phyloP scores from a whole-genome alignment of 2,113 vertebrate species.

The Picathartes gymnocephalus region DNA sequence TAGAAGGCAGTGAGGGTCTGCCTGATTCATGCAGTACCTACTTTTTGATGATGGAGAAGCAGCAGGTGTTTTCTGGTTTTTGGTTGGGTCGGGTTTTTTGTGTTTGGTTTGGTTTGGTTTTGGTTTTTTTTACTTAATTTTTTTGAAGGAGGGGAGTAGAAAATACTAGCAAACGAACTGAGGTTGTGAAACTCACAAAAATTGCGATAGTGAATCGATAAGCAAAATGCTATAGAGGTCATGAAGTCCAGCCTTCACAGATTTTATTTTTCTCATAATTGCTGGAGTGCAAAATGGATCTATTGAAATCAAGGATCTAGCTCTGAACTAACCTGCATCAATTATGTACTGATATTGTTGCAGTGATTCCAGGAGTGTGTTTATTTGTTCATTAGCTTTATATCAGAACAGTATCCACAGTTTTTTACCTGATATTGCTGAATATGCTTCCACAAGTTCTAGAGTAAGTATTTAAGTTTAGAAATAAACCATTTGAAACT shows the following conservation, averaged over 20 bases:
- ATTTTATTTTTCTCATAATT: not conserved
- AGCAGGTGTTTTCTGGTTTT: not conserved
- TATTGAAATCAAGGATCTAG: not conserved
- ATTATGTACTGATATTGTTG: not conserved
- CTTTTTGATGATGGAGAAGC: not conserved
- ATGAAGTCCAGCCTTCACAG: not conserved
- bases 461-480: not conserved
- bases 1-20: not conserved
- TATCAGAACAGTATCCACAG: not conserved
- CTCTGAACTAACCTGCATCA: not conserved
- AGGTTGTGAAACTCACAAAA: not conserved
- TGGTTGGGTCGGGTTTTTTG: too few species aligned
- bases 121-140: not conserved
- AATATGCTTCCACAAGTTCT: not conserved
- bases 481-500: not conserved
- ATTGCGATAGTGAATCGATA: not conserved
- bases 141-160: not conserved
- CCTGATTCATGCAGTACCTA: not conserved
- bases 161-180: not conserved
- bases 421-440: not conserved
- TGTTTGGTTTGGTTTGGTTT: too few species aligned
- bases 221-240: not conserved
- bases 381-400: not conserved
- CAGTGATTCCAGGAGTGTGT: not conserved
- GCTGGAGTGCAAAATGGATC: not conserved